These are phyloP conservation scores for Zaprionus capensis DNA, from an alignment of 1,140 invertebrate genomes.

Conservation along the genomic window DNA sequence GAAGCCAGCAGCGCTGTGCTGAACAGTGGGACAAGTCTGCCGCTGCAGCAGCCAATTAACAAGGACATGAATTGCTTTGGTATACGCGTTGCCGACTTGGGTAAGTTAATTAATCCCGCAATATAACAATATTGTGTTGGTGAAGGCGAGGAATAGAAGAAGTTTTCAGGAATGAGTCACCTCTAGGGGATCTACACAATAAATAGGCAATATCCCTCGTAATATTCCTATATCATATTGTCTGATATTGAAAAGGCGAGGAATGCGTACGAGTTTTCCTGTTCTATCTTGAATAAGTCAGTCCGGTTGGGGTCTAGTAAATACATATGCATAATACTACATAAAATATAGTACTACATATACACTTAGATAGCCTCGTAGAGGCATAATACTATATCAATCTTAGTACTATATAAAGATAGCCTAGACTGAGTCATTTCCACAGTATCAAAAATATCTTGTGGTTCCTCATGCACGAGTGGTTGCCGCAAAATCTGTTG, in stretches of 20 bases:
- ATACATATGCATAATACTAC: no score
- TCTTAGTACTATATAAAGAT: not conserved
- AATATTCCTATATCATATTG: no score
- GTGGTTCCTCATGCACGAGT: not conserved
- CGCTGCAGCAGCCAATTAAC: constrained; percentile 74
- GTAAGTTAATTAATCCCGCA: constrained; percentile 83
- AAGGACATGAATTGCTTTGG: constrained; percentile 84
- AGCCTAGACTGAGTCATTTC: not conserved
- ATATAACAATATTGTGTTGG: not conserved
- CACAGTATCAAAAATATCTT: not conserved
- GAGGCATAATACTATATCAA: not conserved
- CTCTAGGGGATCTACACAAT: no score
- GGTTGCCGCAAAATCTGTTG: not conserved
- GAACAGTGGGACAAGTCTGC: constrained; percentile 65
- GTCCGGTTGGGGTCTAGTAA: not conserved
- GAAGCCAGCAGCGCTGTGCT: constrained; percentile 85
- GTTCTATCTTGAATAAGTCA: not conserved
- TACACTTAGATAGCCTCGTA: no score
- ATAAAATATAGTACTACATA: no score
- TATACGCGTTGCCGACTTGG: constrained; percentile 85
- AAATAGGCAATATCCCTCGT: no score
- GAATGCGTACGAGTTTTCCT: no score
- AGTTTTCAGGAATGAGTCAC: no score
- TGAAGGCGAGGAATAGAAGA: not conserved
- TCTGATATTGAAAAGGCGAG: no score